phyloP scores from a whole-genome alignment of 2,113 vertebrate genomes.

The Vulpes lagopus region DNA sequence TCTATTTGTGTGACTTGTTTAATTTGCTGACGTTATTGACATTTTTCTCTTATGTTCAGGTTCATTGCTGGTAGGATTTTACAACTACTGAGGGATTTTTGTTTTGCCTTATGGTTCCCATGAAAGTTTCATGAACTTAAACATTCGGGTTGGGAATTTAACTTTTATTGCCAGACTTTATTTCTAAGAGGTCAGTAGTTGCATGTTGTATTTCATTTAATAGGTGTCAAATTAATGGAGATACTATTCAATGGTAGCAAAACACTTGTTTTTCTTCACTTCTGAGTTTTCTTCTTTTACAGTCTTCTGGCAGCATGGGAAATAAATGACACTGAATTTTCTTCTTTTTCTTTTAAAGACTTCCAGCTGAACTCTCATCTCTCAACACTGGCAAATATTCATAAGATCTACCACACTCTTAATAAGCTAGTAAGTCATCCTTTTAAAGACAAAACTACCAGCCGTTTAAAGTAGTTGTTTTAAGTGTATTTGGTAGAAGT shows the following conservation, averaged over 20 bases:
- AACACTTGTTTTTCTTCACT: slow-evolving; percentile 36
- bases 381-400: slow-evolving; percentile 99
- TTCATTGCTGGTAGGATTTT: slow-evolving; percentile 50
- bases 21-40: slow-evolving; percentile 50
- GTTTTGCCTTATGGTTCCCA: slow-evolving; percentile 55
- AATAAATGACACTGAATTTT: slow-evolving; percentile 73
- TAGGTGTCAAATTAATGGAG: slow-evolving; percentile 28
- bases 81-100: slow-evolving; percentile 4
- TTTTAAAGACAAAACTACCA: slow-evolving; percentile 78
- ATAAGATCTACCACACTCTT: slow-evolving; percentile 99
- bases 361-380: slow-evolving; percentile 99
- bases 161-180: slow-evolving; percentile 31
- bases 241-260: background rate
- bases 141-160: slow-evolving; percentile 52
- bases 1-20: slow-evolving; percentile 43
- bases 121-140: slow-evolving; percentile 36
- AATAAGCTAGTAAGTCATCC: slow-evolving; percentile 97
- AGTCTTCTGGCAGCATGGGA: slow-evolving; percentile 58
- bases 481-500: slow-evolving; percentile 67
- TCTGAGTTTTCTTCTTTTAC: slow-evolving; percentile 30
- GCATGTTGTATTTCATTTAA: background rate
- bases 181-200: slow-evolving; percentile 53
- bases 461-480: slow-evolving; percentile 53
- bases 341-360: slow-evolving; percentile 87
- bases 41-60: slow-evolving; percentile 18